Conservation (phyloP, 2,113 vertebrate species). For the Paratilapia polleni region DNA sequence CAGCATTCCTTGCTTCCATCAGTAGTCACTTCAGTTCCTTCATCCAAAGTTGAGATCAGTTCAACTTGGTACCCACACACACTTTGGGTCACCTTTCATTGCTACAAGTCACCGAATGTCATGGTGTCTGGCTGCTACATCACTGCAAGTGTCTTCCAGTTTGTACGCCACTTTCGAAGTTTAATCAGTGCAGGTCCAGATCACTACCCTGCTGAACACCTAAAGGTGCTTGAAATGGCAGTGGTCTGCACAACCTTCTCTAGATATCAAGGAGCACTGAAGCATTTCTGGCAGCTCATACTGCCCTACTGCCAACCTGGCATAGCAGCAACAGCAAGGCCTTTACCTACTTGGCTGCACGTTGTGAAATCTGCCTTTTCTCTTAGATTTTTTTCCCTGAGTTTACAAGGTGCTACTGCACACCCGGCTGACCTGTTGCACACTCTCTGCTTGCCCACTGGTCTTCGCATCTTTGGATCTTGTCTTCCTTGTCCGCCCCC, state of each 20-base stretch:
- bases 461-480: constrained; percentile 13
- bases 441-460: neutral
- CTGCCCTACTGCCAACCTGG: neutral
- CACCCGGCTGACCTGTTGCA: constrained; percentile 32
- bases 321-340: neutral
- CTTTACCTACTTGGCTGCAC: constrained; percentile 26
- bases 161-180: neutral
- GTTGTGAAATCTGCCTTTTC: too few relatives aligned
- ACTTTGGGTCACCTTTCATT: too few relatives aligned
- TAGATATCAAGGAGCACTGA: neutral
- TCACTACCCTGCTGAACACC: neutral
- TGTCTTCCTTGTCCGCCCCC: neutral
- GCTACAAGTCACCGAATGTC: neutral
- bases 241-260: neutral
- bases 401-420: neutral
- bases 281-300: neutral
- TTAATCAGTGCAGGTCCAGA: neutral
- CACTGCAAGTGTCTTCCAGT: neutral
- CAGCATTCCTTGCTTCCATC: neutral
- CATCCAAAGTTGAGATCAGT: too few relatives aligned
- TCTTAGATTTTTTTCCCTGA: constrained; percentile 11
- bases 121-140: neutral
- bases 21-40: neutral
- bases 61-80: too few relatives aligned
- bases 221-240: neutral